A percentile compares a stretch with the other conserved stretches of the same genome.
These are phyloP conservation scores for Puffinus mauretanicus DNA, from an alignment of 2,113 vertebrate genomes.

Conservation along the genomic window DNA sequence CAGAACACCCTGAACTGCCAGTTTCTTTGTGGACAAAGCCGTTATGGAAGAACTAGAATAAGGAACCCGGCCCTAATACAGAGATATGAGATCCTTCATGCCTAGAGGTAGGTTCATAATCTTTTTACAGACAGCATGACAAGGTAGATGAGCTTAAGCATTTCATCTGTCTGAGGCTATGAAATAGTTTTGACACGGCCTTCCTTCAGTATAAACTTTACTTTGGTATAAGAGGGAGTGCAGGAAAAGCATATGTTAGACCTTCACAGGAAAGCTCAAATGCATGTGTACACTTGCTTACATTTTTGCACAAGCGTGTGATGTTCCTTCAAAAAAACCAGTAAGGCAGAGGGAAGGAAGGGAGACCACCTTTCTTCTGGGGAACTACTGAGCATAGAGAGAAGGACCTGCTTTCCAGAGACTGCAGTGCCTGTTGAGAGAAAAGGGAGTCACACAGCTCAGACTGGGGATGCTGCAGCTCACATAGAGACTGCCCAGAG, in stretches of 20 bases:
- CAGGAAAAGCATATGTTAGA: background rate
- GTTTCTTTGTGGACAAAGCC: background rate
- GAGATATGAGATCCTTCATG: background rate
- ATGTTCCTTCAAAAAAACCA: background rate
- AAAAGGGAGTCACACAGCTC: background rate
- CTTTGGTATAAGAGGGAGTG: background rate
- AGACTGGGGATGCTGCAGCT: background rate
- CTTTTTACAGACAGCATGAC: background rate
- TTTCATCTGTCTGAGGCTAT: background rate
- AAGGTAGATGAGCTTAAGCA: background rate
- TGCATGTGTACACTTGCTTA: background rate
- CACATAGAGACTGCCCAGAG: background rate
- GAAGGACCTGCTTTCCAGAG: background rate
- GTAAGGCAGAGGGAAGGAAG: background rate
- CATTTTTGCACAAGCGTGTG: background rate
- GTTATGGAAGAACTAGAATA: background rate
- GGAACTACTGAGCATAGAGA: background rate
- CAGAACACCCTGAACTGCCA: background rate
- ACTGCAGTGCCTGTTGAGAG: background rate
- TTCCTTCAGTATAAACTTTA: background rate
- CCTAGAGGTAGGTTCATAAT: background rate
- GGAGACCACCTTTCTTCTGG: background rate
- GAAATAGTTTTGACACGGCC: background rate
- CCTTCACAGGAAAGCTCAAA: background rate
- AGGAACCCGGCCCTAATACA: background rate